Evolutionary conservation across 2,888 invertebrate genomes (phyloP).

Genomic region (Epistrophe grossulariae): DNA sequence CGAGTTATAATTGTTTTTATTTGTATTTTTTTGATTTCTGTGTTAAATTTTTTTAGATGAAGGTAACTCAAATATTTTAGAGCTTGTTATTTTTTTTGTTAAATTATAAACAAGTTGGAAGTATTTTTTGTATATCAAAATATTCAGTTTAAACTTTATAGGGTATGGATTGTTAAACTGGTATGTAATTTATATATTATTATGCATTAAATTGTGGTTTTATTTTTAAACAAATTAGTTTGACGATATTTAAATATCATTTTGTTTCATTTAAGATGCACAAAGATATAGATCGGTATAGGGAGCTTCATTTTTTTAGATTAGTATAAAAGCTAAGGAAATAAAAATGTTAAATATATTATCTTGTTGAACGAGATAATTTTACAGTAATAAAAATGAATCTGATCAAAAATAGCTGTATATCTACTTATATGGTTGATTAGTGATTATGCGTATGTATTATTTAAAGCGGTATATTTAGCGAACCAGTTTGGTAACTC

Average conservation of each 20-base stretch:
- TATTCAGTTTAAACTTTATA: background rate
- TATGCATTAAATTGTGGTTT: background rate
- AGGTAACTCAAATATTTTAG: slow-evolving; percentile 2
- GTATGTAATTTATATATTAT: background rate
- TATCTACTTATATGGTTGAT: too few species aligned
- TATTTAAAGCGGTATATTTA: too few species aligned
- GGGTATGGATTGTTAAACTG: background rate
- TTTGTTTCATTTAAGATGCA: background rate
- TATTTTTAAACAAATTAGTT: too few species aligned
- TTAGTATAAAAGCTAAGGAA: too few species aligned
- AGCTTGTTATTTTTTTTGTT: background rate
- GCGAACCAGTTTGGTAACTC: too few species aligned
- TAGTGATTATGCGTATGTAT: too few species aligned
- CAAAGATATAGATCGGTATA: background rate
- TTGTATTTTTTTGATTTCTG: background rate
- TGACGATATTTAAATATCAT: too few species aligned
- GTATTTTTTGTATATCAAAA: background rate
- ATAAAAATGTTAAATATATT: too few species aligned
- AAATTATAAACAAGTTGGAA: background rate
- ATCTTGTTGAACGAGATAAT: too few species aligned
- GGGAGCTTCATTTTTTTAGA: background rate
- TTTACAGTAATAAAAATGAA: too few species aligned
- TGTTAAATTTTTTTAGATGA: background rate
- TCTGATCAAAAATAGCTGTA: too few species aligned
- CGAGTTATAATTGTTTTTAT: background rate